Evolutionary conservation across 2,888 invertebrate species (phyloP).

Genomic region (Charanyca ferruginea): DNA sequence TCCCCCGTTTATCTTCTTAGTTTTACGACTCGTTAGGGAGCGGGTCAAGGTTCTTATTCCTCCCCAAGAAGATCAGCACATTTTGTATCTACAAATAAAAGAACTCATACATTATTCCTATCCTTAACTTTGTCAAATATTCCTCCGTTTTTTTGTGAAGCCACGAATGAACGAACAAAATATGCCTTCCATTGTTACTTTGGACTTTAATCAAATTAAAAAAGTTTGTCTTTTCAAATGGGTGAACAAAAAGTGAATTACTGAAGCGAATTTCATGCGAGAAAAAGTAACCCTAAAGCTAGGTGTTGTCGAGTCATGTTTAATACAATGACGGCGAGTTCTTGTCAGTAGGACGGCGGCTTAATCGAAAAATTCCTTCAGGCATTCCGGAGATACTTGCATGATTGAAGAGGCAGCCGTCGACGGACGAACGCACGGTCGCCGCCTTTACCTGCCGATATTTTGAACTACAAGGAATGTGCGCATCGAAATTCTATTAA

Average conservation of each 20-base stretch:
- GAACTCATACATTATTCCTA: slow-evolving; percentile 20
- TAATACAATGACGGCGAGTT: slow-evolving; percentile 70
- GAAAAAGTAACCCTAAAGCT: slow-evolving; percentile 47
- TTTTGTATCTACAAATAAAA: slow-evolving; percentile 1
- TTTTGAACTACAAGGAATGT: slow-evolving; percentile 53
- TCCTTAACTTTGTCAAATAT: slow-evolving; percentile 9
- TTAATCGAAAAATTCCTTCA: slow-evolving; percentile 80
- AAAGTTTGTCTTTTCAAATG: slow-evolving; percentile 61
- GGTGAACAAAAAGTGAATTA: slow-evolving; percentile 61
- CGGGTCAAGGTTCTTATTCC: slow-evolving; percentile 37
- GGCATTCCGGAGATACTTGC: slow-evolving; percentile 72
- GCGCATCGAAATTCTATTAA: slow-evolving; percentile 33
- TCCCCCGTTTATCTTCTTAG: slow-evolving; percentile 30
- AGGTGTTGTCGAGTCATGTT: slow-evolving; percentile 73
- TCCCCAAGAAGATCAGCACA: slow-evolving; percentile 20
- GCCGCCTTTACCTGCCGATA: slow-evolving; percentile 56
- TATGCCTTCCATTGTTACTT: slow-evolving; percentile 40
- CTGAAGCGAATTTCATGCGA: slow-evolving; percentile 49
- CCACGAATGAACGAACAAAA: slow-evolving; percentile 34
- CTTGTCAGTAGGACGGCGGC: slow-evolving; percentile 63
- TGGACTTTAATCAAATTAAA: slow-evolving; percentile 64
- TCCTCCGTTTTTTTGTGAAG: slow-evolving; percentile 9
- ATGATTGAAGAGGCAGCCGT: slow-evolving; percentile 70
- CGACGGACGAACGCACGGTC: slow-evolving; percentile 51
- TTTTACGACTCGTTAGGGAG: slow-evolving; percentile 19